Evolutionary conservation across 2,888 invertebrate species (phyloP).

Genomic region (Pardosa pseudoannulata): DNA sequence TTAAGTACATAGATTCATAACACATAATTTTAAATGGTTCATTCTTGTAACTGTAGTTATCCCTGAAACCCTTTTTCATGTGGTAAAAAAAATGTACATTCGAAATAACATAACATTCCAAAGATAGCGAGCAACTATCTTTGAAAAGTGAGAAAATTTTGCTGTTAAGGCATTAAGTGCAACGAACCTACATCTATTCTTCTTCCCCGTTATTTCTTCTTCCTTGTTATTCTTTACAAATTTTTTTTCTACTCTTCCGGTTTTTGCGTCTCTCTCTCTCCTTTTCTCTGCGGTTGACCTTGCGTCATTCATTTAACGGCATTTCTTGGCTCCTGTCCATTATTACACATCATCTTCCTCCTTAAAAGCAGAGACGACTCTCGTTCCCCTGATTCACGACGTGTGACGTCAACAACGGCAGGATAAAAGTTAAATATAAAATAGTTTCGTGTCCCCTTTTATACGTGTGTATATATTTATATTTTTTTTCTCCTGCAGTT

Average conservation of each 20-base stretch:
- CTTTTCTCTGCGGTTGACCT: neutral
- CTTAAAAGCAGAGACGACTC: neutral
- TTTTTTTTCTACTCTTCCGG: neutral
- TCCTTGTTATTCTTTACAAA: no score
- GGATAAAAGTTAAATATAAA: neutral
- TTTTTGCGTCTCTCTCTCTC: neutral
- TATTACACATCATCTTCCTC: neutral
- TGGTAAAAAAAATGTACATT: no score
- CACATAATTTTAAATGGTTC: no score
- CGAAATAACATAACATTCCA: no score
- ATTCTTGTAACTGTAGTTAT: no score
- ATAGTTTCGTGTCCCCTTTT: neutral
- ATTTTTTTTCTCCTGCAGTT: neutral
- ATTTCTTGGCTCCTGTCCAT: neutral
- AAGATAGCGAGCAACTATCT: no score
- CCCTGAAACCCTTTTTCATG: no score
- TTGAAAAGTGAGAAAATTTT: no score
- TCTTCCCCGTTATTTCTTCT: no score
- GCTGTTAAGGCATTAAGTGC: neutral
- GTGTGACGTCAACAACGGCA: neutral
- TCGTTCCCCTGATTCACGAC: neutral
- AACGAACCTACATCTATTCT: neutral
- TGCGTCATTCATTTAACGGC: conserved; percentile 10
- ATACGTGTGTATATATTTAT: no score
- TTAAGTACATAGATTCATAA: no score